Evolutionary conservation across 2,113 vertebrate species (phyloP), one percentile per base, ranked within the genome.

Genomic region (Tichodroma muraria): DNA sequence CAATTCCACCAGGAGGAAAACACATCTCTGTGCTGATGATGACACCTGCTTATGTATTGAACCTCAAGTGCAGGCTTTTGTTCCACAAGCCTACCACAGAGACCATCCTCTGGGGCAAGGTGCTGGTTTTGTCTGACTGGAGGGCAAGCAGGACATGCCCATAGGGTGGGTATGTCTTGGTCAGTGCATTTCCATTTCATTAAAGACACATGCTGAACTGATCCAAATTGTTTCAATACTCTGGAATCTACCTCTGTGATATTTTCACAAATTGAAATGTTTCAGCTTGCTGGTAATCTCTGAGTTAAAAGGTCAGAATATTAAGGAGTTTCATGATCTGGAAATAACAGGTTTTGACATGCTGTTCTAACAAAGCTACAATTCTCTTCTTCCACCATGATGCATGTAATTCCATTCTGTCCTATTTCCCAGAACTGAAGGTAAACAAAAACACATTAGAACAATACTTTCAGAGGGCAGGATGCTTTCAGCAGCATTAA

Each of bases 261-360:
- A 70, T 47, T 66, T 86, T 90, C 64, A 75, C 11, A 68, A 37
- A 94, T 30, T 30, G 66, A 84, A 73, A 59, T 6, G 9, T 54
- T 80, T 54, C 8, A 10, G 19, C 18, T 82, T 82, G 27, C 35
- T 90, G 31, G 82, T 52, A 88, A 94, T 0, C 18, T 76, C 57
- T 79, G 25, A 16, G 79, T 88, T 78, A 85, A 89, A 94, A 90
- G 27, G 71, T 64, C 75, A 88, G 66, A 76, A 76, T 90, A 79
- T 65, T 85, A 81, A 71, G 52, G 42, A 59, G 47, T 59, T 75
- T 78, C 6, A 28, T 64, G 84, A 75, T 35, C 42, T 89, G 87
- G 65, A 95, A 95, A 73, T 81, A 95, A 95, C 56, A 59, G 10
- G 11, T 59, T 94, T 89, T 94, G 96, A 94, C 65, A 0, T 63